These are phyloP conservation scores for Poecilia picta DNA, from an alignment of 2,797 vertebrate genomes.

Conservation along the genomic window DNA sequence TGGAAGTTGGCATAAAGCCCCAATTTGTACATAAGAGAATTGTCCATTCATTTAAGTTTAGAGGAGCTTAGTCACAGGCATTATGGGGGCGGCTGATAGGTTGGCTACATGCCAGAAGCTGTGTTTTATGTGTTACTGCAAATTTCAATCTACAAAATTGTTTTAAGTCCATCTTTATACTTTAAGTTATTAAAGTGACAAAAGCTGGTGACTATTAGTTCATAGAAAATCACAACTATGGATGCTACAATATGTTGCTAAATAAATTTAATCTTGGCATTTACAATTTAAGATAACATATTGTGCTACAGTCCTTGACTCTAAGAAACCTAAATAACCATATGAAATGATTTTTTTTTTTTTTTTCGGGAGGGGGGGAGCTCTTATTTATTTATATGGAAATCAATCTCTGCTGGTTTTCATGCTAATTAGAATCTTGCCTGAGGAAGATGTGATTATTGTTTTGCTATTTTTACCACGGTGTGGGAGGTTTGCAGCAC, in stretches of 20 bases:
- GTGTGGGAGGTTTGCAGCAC: conserved; percentile 27
- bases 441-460: conserved; percentile 18
- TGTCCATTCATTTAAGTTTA: conserved; percentile 4
- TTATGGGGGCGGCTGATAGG: neutral
- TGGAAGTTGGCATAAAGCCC: conserved; percentile 19
- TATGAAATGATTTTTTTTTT: neutral
- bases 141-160: conserved; percentile 20
- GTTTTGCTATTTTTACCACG: conserved; percentile 21
- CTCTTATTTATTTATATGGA: neutral
- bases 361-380: neutral
- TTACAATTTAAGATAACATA: neutral
- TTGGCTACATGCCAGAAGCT: neutral
- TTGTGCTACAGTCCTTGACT: neutral
- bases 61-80: conserved; percentile 9
- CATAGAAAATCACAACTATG: neutral
- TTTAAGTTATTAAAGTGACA: conserved; percentile 1
- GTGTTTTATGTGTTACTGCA: neutral
- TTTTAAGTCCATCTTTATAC: conserved; percentile 13
- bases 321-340: neutral
- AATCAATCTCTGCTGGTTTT: conserved; percentile 11
- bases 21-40: conserved; percentile 25
- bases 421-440: conserved; percentile 20
- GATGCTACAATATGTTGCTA: neutral
- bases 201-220: neutral
- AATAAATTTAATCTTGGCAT: neutral